Conservation (phyloP, 2,888 invertebrate species). For the Melikaiella ostensackeni region DNA sequence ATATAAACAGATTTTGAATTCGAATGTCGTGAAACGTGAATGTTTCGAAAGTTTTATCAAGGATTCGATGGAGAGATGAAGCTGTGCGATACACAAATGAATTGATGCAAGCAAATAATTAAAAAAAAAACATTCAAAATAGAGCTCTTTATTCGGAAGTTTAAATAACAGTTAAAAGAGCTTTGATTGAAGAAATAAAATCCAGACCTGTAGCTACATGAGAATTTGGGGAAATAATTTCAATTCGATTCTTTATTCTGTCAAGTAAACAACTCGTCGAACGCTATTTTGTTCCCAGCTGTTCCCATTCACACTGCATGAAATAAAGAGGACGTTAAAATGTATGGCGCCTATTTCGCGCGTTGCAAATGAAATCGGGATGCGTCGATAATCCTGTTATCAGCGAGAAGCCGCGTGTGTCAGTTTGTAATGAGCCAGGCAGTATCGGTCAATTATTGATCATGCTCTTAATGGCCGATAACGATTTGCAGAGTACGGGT, state of each 20-base stretch:
- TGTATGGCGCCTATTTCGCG: constrained; percentile 10
- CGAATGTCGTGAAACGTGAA: too few species aligned
- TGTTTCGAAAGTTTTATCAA: too few species aligned
- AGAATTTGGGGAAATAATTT: neutral
- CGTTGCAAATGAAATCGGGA: constrained; percentile 40
- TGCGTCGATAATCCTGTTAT: constrained; percentile 59
- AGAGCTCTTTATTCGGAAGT: neutral
- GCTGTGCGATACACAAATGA: too few species aligned
- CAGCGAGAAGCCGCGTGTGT: constrained; percentile 51
- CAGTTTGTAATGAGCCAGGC: constrained; percentile 57
- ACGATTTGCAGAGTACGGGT: constrained; percentile 28
- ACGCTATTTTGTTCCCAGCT: neutral
- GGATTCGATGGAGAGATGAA: too few species aligned
- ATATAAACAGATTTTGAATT: too few species aligned
- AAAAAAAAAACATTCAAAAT: too few species aligned
- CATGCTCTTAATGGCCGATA: constrained; percentile 34
- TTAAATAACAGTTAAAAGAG: neutral
- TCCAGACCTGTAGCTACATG: neutral
- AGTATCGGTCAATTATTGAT: constrained; percentile 27
- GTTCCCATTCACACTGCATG: constrained; percentile 8
- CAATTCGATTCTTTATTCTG: neutral
- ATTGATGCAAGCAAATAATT: too few species aligned
- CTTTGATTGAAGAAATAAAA: neutral
- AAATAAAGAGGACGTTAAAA: constrained; percentile 26
- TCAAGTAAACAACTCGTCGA: neutral